phyloP scores from a whole-genome alignment of 1,140 invertebrate genomes.

The Heliconius hewitsoni region DNA sequence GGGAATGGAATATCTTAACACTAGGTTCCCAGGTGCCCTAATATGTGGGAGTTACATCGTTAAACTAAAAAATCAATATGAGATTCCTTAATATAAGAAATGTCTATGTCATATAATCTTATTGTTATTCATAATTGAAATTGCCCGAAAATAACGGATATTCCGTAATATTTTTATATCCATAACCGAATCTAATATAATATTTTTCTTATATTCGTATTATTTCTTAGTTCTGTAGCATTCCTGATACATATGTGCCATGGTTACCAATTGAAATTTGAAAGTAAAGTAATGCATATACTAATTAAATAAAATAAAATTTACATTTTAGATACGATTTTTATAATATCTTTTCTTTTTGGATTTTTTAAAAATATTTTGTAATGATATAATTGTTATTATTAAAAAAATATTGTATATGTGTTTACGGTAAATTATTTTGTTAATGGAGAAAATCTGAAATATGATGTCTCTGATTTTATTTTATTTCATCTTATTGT shows the following conservation, averaged over 20 bases:
- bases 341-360: neutral
- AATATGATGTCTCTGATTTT: neutral
- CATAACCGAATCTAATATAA: too few relatives aligned
- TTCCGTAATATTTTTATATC: too few relatives aligned
- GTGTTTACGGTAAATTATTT: neutral
- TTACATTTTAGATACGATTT: slow-evolving; percentile 1
- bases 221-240: too few relatives aligned
- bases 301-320: neutral
- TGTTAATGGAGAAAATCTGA: neutral
- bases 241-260: neutral
- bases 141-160: too few relatives aligned
- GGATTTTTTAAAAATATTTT: neutral
- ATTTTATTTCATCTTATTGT: neutral
- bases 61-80: too few relatives aligned
- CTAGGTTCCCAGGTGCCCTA: too few relatives aligned
- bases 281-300: neutral
- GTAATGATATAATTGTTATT: neutral
- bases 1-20: too few relatives aligned
- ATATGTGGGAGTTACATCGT: too few relatives aligned
- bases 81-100: too few relatives aligned
- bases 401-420: neutral
- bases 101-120: too few relatives aligned
- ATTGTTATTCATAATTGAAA: too few relatives aligned
- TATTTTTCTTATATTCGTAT: too few relatives aligned
- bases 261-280: slow-evolving; percentile 5